A percentile compares a stretch with the other conserved stretches of the same genome.
Conservation (phyloP, 2,888 invertebrate genomes). For the Apotomis turbidana region DNA sequence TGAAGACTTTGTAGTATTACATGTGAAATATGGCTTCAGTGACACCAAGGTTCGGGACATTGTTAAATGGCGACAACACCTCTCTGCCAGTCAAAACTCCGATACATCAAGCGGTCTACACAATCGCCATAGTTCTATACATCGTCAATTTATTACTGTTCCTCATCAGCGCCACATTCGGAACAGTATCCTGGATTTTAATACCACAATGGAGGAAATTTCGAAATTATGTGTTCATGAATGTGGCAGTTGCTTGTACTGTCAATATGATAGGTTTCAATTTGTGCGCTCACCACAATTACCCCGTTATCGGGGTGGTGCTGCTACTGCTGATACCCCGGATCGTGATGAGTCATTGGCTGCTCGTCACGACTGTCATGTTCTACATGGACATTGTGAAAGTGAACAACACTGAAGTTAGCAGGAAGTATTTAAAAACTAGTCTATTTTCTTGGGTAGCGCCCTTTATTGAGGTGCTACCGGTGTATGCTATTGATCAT, state of each 20-base stretch:
- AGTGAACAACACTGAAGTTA: no score
- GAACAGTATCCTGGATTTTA: background rate
- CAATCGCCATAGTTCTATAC: no score
- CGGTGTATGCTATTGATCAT: background rate
- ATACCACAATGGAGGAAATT: slow-evolving; percentile 9
- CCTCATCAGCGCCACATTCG: no score
- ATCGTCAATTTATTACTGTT: no score
- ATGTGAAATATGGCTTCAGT: no score
- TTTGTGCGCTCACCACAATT: slow-evolving; percentile 9
- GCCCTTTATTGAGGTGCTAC: slow-evolving; percentile 4
- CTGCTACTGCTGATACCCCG: background rate
- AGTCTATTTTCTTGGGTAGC: background rate
- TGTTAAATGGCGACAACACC: no score
- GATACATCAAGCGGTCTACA: no score
- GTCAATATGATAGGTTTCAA: slow-evolving; percentile 12
- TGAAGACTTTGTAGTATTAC: no score
- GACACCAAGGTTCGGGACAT: no score
- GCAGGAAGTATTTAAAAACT: background rate
- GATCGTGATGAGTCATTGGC: slow-evolving; percentile 12
- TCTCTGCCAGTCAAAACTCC: no score
- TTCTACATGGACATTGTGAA: background rate
- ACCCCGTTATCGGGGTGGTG: background rate
- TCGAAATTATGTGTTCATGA: slow-evolving; percentile 14
- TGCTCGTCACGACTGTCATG: slow-evolving; percentile 5
- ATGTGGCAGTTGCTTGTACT: background rate